Evolutionary conservation across 2,888 invertebrate species (phyloP), one percentile per base, ranked within the genome.

Genomic region (Dicyrtomina minuta): DNA sequence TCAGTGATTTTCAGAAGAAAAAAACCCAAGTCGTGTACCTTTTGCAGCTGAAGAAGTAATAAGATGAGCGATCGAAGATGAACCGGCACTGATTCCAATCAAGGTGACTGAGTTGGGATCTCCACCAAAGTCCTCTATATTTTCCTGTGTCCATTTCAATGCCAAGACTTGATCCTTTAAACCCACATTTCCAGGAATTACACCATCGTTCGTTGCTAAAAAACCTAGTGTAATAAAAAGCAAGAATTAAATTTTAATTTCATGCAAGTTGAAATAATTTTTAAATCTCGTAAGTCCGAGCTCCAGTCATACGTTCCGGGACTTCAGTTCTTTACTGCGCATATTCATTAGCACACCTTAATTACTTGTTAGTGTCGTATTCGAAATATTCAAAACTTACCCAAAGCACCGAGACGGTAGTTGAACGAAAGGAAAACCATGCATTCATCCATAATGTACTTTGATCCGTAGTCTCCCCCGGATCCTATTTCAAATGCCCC

Each of bases 141-240:
- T 51, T 10, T 51, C 24, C 20, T 51, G 51, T 3, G 24, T 24
- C 51, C 51, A 51, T 51, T 51, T 20, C 20, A 51, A 20, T 2
- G 51, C 51, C 24, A 51, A 17, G 10, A 51, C 20, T 20, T 51
- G 51, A 24, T 51, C 51, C 51, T 51, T 51, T 20, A 51, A 51
- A 22, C 51, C 51, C 22, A 51, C 8, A 20, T 51, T 51, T 20
- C 51, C 51, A 2, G 51, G 51, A 20, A 51, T 51, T 6, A 51
- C 20, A 17, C 51, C 51, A 22, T 51, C 51, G n/a, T n/a, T 12
- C 3, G 51, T 51, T 2, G 51, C 20, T 2, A 51, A 8, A 33
- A 33, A 33, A 5, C 33, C 33, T 33, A 33, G 33, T 3, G 8
- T 5, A 33, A 33, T 33, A 33, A 33, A 33, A 5, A 5, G 3